Conservation (phyloP, 2,888 invertebrate genomes). For the Diplolepis rosae region DNA sequence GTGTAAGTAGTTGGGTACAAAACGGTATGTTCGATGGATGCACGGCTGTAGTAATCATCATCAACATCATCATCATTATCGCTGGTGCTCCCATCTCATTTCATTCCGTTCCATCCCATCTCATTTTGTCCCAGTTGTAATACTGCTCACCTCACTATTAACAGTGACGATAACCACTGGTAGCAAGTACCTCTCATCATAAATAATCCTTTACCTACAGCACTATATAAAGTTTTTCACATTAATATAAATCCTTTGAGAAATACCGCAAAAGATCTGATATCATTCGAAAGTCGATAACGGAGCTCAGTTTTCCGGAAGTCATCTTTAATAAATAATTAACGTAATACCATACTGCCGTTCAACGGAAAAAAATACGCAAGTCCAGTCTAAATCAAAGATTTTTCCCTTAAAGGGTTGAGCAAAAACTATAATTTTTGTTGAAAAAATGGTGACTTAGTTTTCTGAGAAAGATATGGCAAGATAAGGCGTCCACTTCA, state of each 20-base stretch:
- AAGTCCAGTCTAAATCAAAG: too few species aligned
- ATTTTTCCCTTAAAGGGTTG: too few species aligned
- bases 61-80: slow-evolving; percentile 71
- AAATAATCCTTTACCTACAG: slow-evolving; percentile 30
- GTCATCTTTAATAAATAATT: too few species aligned
- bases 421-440: too few species aligned
- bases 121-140: slow-evolving; percentile 58
- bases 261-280: too few species aligned
- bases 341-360: too few species aligned
- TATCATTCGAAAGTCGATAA: too few species aligned
- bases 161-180: slow-evolving; percentile 61
- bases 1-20: slow-evolving; percentile 43
- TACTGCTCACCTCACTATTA: slow-evolving; percentile 58
- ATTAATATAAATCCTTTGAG: background rate
- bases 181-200: slow-evolving; percentile 60
- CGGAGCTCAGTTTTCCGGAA: too few species aligned
- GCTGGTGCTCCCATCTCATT: slow-evolving; percentile 61
- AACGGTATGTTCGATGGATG: slow-evolving; percentile 55
- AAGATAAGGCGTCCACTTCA: too few species aligned
- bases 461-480: too few species aligned
- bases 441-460: too few species aligned
- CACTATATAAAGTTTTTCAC: background rate
- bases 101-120: slow-evolving; percentile 58
- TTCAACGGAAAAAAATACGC: too few species aligned
- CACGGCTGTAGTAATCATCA: slow-evolving; percentile 64